Percentiles rank a stretch among this genome's conserved stretches.
Conservation (phyloP, 2,888 invertebrate genomes). For the Ariolimax columbianus region DNA sequence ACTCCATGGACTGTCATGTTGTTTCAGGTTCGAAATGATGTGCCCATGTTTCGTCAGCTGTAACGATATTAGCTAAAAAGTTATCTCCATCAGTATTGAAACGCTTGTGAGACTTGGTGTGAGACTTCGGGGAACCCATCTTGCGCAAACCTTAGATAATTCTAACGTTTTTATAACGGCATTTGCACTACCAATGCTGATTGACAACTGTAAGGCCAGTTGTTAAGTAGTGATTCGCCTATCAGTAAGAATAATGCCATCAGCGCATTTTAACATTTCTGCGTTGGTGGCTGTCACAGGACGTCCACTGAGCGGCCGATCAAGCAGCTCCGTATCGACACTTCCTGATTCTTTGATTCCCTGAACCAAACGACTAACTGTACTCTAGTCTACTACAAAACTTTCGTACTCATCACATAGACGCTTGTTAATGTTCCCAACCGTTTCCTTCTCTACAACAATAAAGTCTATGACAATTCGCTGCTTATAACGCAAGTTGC, state of each 20-base stretch:
- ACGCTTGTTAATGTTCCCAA: neutral
- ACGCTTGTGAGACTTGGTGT: neutral
- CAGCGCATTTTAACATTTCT: constrained; percentile 1
- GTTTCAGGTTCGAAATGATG: constrained; percentile 1
- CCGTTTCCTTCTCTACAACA: neutral
- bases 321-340: neutral
- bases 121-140: constrained; percentile 23
- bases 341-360: constrained; percentile 10
- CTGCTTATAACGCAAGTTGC: neutral
- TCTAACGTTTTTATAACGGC: neutral
- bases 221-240: too few relatives aligned
- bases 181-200: constrained; percentile 21
- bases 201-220: too few relatives aligned
- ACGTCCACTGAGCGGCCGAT: neutral
- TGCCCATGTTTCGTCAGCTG: constrained; percentile 18
- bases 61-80: constrained; percentile 4
- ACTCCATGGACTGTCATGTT: constrained; percentile 9
- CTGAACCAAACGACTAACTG: neutral
- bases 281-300: neutral
- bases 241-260: constrained; percentile 1
- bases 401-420: constrained; percentile 10
- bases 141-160: constrained; percentile 21
- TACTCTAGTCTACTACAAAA: neutral
- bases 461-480: constrained; percentile 2
- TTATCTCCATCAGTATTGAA: constrained; percentile 20